These are phyloP conservation scores for Drosophila ercepeae DNA, from an alignment of 1,140 invertebrate genomes.

Conservation along the genomic window DNA sequence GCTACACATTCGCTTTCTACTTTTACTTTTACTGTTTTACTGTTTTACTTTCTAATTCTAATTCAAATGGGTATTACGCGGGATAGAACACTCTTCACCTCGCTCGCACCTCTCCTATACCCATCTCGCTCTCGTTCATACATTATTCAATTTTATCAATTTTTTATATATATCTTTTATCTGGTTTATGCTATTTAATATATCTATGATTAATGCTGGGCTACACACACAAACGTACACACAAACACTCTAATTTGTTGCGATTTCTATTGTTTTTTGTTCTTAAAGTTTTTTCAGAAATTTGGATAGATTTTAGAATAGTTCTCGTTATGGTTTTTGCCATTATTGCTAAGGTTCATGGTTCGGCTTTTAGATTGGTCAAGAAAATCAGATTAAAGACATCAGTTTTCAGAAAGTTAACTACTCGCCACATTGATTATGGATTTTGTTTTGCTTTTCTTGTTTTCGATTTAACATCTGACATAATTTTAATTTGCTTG, in stretches of 20 bases:
- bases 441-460: conserved; percentile 25
- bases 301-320: neutral
- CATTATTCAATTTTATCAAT: neutral
- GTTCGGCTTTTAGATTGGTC: conserved; percentile 2
- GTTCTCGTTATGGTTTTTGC: neutral
- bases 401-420: neutral
- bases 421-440: conserved; percentile 28
- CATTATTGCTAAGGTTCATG: neutral
- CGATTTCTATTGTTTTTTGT: conserved; percentile 32
- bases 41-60: too few species aligned
- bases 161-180: conserved; percentile 18
- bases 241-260: conserved; percentile 20
- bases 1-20: conserved; percentile 26
- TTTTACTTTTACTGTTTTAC: too few species aligned
- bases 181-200: conserved; percentile 16
- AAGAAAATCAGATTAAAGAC: conserved; percentile 1
- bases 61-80: conserved; percentile 37
- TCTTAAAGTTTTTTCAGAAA: neutral
- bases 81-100: conserved; percentile 19
- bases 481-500: conserved; percentile 22
- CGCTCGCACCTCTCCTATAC: neutral
- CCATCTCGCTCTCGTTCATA: neutral
- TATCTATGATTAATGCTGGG: conserved; percentile 15
- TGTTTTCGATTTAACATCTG: conserved; percentile 14
- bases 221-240: conserved; percentile 13